Evolutionary conservation across 2,113 vertebrate species (phyloP).

Genomic region (Alexandromys fortis): DNA sequence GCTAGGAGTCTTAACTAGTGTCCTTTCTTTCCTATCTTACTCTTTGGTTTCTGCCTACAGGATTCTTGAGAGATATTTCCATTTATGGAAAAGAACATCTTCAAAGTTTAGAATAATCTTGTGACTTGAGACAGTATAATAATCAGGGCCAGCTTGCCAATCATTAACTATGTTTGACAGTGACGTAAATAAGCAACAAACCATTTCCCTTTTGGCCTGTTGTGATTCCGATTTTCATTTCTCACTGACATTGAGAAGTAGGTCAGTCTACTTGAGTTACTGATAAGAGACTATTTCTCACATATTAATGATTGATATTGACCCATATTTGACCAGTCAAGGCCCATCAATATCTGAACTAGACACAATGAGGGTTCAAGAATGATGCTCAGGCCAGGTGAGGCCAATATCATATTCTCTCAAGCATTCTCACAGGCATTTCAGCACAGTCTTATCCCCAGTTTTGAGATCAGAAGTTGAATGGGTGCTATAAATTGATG

Average conservation of each 20-base stretch:
- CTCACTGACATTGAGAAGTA: not conserved
- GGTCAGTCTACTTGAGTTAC: not conserved
- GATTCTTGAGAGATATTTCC: not conserved
- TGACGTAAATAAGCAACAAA: not conserved
- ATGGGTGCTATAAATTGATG: slow-evolving; percentile 39
- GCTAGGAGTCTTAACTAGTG: not conserved
- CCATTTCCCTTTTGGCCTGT: not conserved
- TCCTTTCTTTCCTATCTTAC: not conserved
- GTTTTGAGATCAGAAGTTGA: slow-evolving; percentile 6
- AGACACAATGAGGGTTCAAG: not conserved
- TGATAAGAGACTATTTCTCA: not conserved
- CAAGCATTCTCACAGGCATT: not conserved
- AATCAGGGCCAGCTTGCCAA: not conserved
- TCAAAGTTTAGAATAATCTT: not conserved
- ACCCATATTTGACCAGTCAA: slow-evolving; percentile 38
- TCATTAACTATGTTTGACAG: not conserved
- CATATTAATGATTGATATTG: not conserved
- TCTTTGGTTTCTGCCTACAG: not conserved
- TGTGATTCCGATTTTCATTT: not conserved
- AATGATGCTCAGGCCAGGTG: not conserved
- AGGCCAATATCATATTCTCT: not conserved
- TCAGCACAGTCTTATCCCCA: not conserved
- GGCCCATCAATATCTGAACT: not conserved
- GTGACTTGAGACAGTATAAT: not conserved
- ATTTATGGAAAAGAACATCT: not conserved